Base-by-base conservation (phyloP, 2,888 invertebrate genomes). In the Antitype chi region DNA sequence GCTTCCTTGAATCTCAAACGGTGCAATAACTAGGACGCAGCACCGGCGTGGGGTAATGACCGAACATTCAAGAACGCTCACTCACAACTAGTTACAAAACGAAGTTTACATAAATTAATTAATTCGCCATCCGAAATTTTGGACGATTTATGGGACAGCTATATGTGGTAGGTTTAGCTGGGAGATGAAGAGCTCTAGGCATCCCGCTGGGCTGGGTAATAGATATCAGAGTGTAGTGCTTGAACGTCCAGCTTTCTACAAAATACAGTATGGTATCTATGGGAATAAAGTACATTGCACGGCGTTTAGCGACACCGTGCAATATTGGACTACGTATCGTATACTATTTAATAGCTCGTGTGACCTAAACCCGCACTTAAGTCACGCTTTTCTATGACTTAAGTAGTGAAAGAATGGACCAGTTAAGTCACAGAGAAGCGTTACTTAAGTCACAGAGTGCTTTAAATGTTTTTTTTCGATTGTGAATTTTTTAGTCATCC, bases 31-130 rank as follows among this genome's bases (percentile, higher is more conserved):
- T 85, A 60, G 72, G 77, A 23, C 38, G 59, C 17, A 60, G 52
- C 74, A 75, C 59, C 74, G 70, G 79, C 79, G 52, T 55, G 78
- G 81, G 88, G 86, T 83, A 85, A 88, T 86, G 87, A 68, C 64
- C 15, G n/a, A 81, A 82, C 70, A 62, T 67, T 80, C 82, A 62
- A 80, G 85, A 86, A 60, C 76, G 74, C 11, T 82, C 67, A 78
- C 80, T 76, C 72, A 62, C 52, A 74, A 81, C 64, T 72, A 57
- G 75, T 83, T 57, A 55, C 70, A 32, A 64, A 82, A 88, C 88
- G 78, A 66, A 82, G 76, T 84, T 84, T 76, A 75, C 60, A 66
- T 82, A 80, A 77, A 84, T 87, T 85, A 82, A 86, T 87, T 82
- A 82, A 84, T 84, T 75, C 57, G 57, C 77, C 76, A 84, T 82